Conservation (phyloP, 2,797 vertebrate species). For the Melanotaenia trifasciata region DNA sequence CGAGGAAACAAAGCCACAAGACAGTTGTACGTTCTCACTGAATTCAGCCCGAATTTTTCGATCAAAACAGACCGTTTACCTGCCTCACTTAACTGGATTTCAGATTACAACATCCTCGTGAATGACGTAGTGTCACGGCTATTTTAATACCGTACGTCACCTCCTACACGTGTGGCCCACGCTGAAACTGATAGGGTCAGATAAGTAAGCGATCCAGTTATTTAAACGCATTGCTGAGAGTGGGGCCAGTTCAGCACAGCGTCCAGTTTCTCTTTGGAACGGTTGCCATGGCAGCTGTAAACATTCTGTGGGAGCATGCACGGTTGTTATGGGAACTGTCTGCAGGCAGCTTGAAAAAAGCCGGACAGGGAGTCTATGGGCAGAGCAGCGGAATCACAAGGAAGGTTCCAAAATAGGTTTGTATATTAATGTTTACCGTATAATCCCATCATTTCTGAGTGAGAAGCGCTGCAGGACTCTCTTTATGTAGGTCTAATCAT, state of each 20-base stretch:
- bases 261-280: conserved; percentile 39
- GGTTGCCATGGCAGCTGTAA: conserved; percentile 67
- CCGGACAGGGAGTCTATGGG: conserved; percentile 19
- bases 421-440: conserved; percentile 1
- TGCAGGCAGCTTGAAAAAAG: conserved; percentile 36
- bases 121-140: background rate
- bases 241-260: conserved; percentile 1
- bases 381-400: conserved; percentile 23
- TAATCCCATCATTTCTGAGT: background rate
- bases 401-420: conserved; percentile 25
- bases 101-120: too few relatives aligned
- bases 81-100: conserved; percentile 18
- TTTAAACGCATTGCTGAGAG: conserved; percentile 7
- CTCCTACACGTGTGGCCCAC: conserved; percentile 9
- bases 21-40: background rate
- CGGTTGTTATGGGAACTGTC: conserved; percentile 65
- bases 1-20: too few relatives aligned
- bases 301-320: conserved; percentile 51
- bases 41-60: background rate
- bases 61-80: background rate
- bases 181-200: conserved; percentile 10
- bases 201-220: conserved; percentile 32
- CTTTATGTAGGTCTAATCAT: background rate
- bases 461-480: background rate
- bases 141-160: background rate